Conservation (phyloP, 2,888 invertebrate species). For the Noctua janthe region DNA sequence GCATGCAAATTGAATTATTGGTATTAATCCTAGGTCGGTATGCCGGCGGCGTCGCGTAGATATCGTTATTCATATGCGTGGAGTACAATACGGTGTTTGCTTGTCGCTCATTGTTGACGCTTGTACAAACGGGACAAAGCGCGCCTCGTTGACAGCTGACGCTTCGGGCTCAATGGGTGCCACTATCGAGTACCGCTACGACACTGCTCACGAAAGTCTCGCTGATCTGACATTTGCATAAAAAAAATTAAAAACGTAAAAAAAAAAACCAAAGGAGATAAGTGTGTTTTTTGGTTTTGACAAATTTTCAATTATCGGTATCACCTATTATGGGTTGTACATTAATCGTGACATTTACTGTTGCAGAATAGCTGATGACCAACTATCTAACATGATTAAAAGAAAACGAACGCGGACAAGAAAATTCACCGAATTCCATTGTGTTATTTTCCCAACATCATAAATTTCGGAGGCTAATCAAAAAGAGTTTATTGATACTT, state of each 20-base stretch:
- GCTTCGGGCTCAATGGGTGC: slow-evolving; percentile 61
- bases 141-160: slow-evolving; percentile 83
- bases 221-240: not conserved
- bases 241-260: not conserved
- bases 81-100: slow-evolving; percentile 86
- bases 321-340: not conserved
- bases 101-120: slow-evolving; percentile 86
- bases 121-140: slow-evolving; percentile 82
- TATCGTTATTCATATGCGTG: slow-evolving; percentile 86
- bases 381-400: not conserved
- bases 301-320: not conserved
- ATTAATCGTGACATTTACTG: not conserved
- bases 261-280: not conserved
- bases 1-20: slow-evolving; percentile 85
- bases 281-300: not conserved
- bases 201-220: not conserved
- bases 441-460: not conserved
- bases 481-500: not conserved
- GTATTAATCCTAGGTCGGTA: slow-evolving; percentile 81
- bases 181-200: slow-evolving; percentile 27
- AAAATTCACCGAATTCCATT: not conserved
- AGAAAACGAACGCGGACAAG: not conserved
- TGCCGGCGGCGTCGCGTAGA: slow-evolving; percentile 80
- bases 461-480: not conserved
- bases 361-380: not conserved